These are phyloP conservation scores for Acronicta leporina DNA, from an alignment of 2,888 invertebrate species.

Conservation along the genomic window DNA sequence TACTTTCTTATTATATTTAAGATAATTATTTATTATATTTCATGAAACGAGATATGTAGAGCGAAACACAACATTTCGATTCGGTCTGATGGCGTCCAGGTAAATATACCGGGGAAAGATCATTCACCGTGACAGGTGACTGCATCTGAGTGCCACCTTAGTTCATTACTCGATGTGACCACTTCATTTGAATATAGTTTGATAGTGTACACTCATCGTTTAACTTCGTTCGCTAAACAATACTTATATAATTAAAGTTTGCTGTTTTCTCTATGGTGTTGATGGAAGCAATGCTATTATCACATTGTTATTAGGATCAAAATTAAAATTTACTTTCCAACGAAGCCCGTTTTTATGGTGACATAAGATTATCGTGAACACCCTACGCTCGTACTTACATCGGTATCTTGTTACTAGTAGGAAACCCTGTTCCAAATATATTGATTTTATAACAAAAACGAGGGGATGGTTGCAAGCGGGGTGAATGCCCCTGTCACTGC, in stretches of 20 bases:
- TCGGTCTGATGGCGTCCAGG: slow-evolving; percentile 43
- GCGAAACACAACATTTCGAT: slow-evolving; percentile 47
- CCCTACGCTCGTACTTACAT: slow-evolving; percentile 49
- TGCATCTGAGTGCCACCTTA: slow-evolving; percentile 37
- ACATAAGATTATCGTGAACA: slow-evolving; percentile 15
- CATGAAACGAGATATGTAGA: slow-evolving; percentile 45
- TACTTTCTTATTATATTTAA: no score
- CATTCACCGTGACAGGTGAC: slow-evolving; percentile 47
- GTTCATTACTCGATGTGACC: slow-evolving; percentile 47
- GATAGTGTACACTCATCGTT: slow-evolving; percentile 16
- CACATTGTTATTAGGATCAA: neutral
- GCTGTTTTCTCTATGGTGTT: neutral
- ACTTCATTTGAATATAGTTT: slow-evolving; percentile 54
- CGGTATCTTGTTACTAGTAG: slow-evolving; percentile 69
- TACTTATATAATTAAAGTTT: slow-evolving; percentile 1
- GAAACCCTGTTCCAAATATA: slow-evolving; percentile 81
- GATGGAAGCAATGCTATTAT: neutral
- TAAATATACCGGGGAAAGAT: slow-evolving; percentile 42
- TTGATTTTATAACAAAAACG: slow-evolving; percentile 89
- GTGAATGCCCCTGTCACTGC: slow-evolving; percentile 87
- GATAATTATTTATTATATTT: slow-evolving; percentile 14
- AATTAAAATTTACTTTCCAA: neutral
- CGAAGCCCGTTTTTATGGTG: neutral
- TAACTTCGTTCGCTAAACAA: slow-evolving; percentile 16
- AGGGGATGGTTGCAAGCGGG: slow-evolving; percentile 85